Conservation (phyloP, 2,113 vertebrate genomes). For the Mormoops blainvillei region DNA sequence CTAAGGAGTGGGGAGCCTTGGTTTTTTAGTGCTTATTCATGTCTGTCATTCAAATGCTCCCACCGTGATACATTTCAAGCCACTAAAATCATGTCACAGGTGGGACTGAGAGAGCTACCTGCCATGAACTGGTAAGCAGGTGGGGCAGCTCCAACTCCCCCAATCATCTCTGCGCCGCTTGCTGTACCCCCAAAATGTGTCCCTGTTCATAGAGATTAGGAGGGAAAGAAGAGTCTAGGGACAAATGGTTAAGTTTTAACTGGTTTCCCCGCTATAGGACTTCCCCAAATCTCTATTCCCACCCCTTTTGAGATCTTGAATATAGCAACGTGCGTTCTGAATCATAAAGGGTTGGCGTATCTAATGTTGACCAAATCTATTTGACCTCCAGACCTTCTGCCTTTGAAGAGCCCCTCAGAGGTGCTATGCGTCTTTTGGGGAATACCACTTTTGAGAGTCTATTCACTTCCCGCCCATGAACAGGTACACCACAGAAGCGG, state of each 20-base stretch:
- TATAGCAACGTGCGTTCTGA: background rate
- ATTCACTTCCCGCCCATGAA: background rate
- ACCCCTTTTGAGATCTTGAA: background rate
- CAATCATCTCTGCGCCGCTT: too few relatives aligned
- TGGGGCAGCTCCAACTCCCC: background rate
- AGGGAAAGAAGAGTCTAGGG: background rate
- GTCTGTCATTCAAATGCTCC: background rate
- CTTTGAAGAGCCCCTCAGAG: background rate
- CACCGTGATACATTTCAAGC: background rate
- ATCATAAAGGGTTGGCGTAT: background rate
- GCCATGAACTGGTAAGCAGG: background rate
- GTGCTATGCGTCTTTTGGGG: background rate
- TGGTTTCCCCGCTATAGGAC: background rate
- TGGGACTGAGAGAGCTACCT: fast-evolving
- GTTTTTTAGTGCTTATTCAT: background rate
- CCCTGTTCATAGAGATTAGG: background rate
- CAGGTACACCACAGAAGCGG: background rate
- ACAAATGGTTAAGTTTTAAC: background rate
- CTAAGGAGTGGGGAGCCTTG: background rate
- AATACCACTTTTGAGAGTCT: background rate
- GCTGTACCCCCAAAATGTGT: background rate
- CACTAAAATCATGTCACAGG: background rate
- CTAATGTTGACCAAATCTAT: background rate
- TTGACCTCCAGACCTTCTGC: background rate
- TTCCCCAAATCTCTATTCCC: background rate